Conservation (phyloP, 92 coral and sea anemone genomes). For the Palythoa heliodiscus region DNA sequence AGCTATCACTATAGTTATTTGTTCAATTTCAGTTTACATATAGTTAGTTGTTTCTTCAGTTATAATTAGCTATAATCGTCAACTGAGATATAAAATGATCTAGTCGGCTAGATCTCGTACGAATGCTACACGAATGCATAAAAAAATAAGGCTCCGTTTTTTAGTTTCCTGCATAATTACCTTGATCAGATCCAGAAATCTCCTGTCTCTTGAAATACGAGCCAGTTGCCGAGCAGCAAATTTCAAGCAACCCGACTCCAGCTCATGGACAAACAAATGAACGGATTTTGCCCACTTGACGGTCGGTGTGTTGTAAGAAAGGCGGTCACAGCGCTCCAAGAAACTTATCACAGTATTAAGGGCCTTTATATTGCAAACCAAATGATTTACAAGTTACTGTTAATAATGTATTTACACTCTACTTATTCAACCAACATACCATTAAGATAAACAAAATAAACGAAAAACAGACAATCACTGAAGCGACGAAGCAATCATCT, state of each 20-base stretch:
- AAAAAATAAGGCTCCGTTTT: too few species aligned
- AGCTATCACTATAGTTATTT: too few species aligned
- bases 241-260: slow-evolving; percentile 61
- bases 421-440: neutral
- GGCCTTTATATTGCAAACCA: slow-evolving; percentile 29
- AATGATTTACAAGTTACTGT: neutral
- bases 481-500: neutral
- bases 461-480: neutral
- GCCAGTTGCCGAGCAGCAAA: slow-evolving; percentile 57
- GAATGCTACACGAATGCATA: too few species aligned
- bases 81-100: too few species aligned
- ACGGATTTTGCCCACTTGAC: slow-evolving; percentile 87
- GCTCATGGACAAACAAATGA: slow-evolving; percentile 47
- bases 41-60: too few species aligned
- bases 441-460: neutral
- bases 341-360: slow-evolving; percentile 55
- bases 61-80: too few species aligned
- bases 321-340: slow-evolving; percentile 68
- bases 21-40: too few species aligned
- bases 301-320: slow-evolving; percentile 66
- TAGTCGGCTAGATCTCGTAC: too few species aligned
- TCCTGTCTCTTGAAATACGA: slow-evolving; percentile 43
- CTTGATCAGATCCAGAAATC: slow-evolving; percentile 70
- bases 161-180: slow-evolving; percentile 34
- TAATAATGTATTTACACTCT: neutral